Base-by-base conservation (phyloP, 1,140 invertebrate genomes). In the Calephelis nemesis region DNA sequence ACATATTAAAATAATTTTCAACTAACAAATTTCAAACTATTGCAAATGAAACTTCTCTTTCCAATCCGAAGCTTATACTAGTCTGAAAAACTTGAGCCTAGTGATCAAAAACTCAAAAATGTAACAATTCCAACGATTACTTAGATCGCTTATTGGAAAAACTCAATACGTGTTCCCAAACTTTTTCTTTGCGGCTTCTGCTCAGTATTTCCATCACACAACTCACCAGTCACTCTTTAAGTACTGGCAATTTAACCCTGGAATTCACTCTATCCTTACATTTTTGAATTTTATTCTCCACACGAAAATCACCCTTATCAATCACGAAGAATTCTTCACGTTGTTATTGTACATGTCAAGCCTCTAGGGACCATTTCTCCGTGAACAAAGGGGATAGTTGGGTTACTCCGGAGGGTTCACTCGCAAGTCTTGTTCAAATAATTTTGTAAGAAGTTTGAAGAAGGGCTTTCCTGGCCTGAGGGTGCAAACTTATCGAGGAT, bases 391-490 rank as follows among this genome's bases (percentile, higher is more conserved):
- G 67, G 67, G 68, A 75, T 73, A 77, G 72, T 73, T 74, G 65
- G 73, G 68, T 42, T 76, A 75, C 65, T 60, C 42, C n/a, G 65
- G 69, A 73, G 74, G 74, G 74, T 74, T 76, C 62, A 69, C 63
- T 72, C 64, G 69, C 74, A 71, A 75, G 72, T 74, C 79, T 82
- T 84, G 83, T 84, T 86, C 80, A 87, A 87, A 89, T 89, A 89
- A 88, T 89, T 83, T 87, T 70, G 82, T 81, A 83, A 82, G 81
- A 87, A 87, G 77, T 84, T 87, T 78, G 71, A 77, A 76, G 75
- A 82, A 85, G 85, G 84, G 83, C 82, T 86, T 82, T 74, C 67
- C 70, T 71, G 76, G 75, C 84, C 83, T 71, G 62, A 81, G 81
- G 83, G 82, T 65, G 81, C 54, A 76, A 85, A 83, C 76, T 88